Conservation (phyloP, 2,888 invertebrate species). For the Ischnura elegans region DNA sequence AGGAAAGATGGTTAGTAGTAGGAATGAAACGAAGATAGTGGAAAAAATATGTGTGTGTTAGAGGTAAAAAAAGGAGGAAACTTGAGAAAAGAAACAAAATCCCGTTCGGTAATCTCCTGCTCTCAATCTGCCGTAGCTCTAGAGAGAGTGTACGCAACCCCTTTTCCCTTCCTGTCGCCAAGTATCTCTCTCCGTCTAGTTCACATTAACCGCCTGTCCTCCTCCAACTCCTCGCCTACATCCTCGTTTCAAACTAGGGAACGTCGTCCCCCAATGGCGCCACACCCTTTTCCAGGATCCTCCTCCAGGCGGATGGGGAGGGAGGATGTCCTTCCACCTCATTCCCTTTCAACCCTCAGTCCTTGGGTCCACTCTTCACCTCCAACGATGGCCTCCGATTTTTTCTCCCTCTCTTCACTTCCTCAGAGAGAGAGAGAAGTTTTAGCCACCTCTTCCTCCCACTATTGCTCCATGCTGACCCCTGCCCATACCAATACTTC, state of each 20-base stretch:
- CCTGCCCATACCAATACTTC: conserved; percentile 6
- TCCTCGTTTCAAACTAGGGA: neutral
- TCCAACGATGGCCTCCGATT: neutral
- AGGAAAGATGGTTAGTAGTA: neutral
- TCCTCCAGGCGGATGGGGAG: too few species aligned
- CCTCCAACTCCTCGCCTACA: neutral
- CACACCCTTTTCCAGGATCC: neutral
- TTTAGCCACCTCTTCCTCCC: neutral
- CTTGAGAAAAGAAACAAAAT: neutral
- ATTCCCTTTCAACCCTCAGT: conserved; percentile 20
- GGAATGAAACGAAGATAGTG: conserved; percentile 14
- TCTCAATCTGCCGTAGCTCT: conserved; percentile 59
- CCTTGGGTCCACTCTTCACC: neutral
- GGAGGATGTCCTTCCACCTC: neutral
- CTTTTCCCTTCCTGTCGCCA: conserved; percentile 52
- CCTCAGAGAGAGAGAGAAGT: neutral
- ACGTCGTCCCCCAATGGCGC: neutral
- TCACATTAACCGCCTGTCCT: neutral
- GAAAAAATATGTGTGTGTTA: neutral
- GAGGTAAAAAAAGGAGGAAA: neutral
- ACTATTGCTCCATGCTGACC: neutral
- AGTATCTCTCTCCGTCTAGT: conserved; percentile 9
- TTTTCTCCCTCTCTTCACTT: neutral
- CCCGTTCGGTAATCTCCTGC: conserved; percentile 36
- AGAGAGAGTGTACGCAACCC: conserved; percentile 40